phyloP scores from a whole-genome alignment of 2,797 vertebrate species.

The Dipus sagitta region DNA sequence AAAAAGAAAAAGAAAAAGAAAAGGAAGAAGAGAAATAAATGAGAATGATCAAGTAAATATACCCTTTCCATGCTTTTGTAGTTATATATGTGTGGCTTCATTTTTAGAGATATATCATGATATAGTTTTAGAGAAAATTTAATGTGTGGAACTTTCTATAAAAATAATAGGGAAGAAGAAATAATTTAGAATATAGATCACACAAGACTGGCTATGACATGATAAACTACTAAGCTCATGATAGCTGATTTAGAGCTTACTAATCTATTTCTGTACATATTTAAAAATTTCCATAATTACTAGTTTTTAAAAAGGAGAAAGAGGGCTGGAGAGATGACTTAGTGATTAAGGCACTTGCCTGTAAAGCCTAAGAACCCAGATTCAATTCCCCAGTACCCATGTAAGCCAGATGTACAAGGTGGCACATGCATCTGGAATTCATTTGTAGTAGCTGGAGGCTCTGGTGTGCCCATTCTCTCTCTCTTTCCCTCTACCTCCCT shows the following conservation, averaged over 20 bases:
- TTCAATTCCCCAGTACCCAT: no score
- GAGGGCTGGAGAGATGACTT: no score
- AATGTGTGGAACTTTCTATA: background rate
- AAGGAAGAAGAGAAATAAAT: background rate
- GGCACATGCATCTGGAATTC: no score
- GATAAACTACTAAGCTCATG: background rate
- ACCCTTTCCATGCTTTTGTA: background rate
- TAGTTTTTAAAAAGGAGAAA: background rate
- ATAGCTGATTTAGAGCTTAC: background rate
- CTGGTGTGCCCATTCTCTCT: no score
- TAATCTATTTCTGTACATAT: conserved; percentile 3
- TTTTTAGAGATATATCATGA: conserved; percentile 25
- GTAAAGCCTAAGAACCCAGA: no score
- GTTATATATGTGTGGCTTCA: background rate
- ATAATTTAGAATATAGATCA: background rate
- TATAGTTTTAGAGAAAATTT: conserved; percentile 36
- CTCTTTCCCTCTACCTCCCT: no score
- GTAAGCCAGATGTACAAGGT: no score
- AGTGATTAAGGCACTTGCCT: no score
- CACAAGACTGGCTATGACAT: background rate
- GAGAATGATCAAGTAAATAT: background rate
- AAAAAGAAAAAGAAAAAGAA: no score
- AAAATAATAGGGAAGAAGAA: conserved; percentile 12
- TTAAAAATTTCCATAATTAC: conserved; percentile 16
- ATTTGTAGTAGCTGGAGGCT: no score